phyloP scores from a whole-genome alignment of 2,888 invertebrate genomes.

The Phengaris alcon region DNA sequence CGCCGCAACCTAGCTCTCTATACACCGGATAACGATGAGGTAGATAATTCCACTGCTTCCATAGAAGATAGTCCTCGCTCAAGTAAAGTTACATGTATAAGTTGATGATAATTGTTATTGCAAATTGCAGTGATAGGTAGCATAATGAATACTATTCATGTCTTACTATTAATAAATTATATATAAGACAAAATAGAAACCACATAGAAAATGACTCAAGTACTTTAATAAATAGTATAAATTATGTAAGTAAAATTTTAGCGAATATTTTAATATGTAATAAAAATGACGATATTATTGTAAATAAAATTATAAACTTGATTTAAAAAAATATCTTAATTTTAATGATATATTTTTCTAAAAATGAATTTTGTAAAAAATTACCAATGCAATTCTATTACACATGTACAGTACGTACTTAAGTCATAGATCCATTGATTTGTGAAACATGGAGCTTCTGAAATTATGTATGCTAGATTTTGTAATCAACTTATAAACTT shows the following conservation, averaged over 20 bases:
- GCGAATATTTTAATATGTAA: background rate
- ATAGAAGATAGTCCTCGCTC: slow-evolving; percentile 47
- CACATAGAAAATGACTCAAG: background rate
- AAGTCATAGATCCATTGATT: background rate
- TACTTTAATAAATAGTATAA: background rate
- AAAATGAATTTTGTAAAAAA: background rate
- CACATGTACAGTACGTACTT: background rate
- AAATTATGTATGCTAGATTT: background rate
- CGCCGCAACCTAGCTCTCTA: slow-evolving; percentile 70
- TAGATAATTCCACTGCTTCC: slow-evolving; percentile 46
- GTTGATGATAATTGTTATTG: slow-evolving; percentile 25
- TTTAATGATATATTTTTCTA: background rate
- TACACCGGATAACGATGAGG: slow-evolving; percentile 54
- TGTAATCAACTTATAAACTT: background rate
- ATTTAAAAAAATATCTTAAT: background rate
- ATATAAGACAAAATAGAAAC: background rate
- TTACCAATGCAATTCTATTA: background rate
- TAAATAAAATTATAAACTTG: background rate
- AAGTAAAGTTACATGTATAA: slow-evolving; percentile 52
- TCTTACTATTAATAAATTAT: background rate
- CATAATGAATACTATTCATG: background rate
- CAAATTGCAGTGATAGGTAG: background rate
- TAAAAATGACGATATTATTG: slow-evolving; percentile 12
- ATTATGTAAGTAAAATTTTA: background rate
- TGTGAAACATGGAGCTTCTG: background rate